These are phyloP conservation scores for Epicauta chinensis DNA, from an alignment of 1,140 invertebrate species.

Conservation along the genomic window DNA sequence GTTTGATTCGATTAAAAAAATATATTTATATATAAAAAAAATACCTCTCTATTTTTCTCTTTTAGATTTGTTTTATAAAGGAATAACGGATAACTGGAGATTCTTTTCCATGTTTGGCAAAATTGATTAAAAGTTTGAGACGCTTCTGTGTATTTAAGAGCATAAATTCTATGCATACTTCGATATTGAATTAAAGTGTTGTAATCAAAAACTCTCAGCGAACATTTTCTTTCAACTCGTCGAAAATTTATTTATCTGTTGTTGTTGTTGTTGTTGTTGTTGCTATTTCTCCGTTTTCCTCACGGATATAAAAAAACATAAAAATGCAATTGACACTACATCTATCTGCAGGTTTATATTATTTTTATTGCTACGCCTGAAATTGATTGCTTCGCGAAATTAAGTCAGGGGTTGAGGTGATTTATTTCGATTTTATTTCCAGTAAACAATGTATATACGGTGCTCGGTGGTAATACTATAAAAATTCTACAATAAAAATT, in stretches of 20 bases:
- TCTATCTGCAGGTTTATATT: conserved; percentile 35
- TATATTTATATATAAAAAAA: too few relatives aligned
- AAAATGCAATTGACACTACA: conserved; percentile 39
- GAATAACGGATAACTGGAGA: conserved; percentile 17
- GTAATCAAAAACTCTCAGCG: conserved; percentile 37
- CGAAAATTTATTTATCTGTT: conserved; percentile 40
- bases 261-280: conserved; percentile 5
- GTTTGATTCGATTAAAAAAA: too few relatives aligned
- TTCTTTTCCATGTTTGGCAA: conserved; percentile 40
- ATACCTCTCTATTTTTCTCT: too few relatives aligned
- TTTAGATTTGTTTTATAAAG: background rate
- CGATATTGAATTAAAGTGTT: conserved; percentile 43
- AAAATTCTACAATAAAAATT: too few relatives aligned
- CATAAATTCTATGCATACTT: conserved; percentile 44
- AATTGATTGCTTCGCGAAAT: conserved; percentile 34
- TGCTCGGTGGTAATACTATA: too few relatives aligned
- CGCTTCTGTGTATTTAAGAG: conserved; percentile 38
- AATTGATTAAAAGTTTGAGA: conserved; percentile 42
- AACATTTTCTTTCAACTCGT: conserved; percentile 23
- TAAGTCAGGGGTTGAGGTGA: conserved; percentile 32
- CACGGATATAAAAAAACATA: conserved; percentile 30
- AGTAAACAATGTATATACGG: conserved; percentile 7
- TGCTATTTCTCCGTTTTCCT: background rate
- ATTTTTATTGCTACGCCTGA: conserved; percentile 29
- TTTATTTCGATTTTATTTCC: conserved; percentile 35